phyloP scores from a whole-genome alignment of 2,888 invertebrate species.

The Cyaniris semiargus region DNA sequence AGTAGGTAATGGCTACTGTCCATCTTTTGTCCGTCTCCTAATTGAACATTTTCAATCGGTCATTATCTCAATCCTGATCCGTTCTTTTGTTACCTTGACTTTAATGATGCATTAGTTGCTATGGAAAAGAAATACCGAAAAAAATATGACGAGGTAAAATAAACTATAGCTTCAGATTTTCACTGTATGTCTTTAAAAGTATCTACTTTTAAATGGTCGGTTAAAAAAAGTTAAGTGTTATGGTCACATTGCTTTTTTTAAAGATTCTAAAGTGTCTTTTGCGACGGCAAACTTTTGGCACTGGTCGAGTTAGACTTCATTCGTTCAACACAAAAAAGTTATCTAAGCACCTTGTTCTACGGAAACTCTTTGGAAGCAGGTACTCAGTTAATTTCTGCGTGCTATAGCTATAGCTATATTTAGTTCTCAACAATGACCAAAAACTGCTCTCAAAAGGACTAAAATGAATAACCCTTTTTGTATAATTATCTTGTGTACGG shows the following conservation, averaged over 20 bases:
- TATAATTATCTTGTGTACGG: conserved; percentile 5
- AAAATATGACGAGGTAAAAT: neutral
- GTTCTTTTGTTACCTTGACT: conserved; percentile 5
- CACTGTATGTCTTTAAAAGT: neutral
- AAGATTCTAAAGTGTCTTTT: no score
- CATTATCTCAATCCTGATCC: conserved; percentile 46
- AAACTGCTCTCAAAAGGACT: neutral
- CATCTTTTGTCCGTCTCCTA: conserved; percentile 59
- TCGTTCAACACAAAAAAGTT: no score
- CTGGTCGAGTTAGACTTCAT: no score
- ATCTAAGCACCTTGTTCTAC: no score
- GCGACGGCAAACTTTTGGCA: no score
- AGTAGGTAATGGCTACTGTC: conserved; percentile 57
- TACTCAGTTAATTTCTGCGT: no score
- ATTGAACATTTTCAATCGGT: conserved; percentile 46
- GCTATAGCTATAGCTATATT: neutral
- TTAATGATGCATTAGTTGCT: neutral
- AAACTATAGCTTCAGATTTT: neutral
- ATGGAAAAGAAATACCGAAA: neutral
- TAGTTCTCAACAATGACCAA: neutral
- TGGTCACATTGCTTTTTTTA: no score
- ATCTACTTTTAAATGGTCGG: no score
- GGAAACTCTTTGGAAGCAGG: no score
- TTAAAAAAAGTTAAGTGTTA: no score
- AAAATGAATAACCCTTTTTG: conserved; percentile 35